Evolutionary conservation across 2,888 invertebrate species (phyloP).

Genomic region (Calameuta filiformis): DNA sequence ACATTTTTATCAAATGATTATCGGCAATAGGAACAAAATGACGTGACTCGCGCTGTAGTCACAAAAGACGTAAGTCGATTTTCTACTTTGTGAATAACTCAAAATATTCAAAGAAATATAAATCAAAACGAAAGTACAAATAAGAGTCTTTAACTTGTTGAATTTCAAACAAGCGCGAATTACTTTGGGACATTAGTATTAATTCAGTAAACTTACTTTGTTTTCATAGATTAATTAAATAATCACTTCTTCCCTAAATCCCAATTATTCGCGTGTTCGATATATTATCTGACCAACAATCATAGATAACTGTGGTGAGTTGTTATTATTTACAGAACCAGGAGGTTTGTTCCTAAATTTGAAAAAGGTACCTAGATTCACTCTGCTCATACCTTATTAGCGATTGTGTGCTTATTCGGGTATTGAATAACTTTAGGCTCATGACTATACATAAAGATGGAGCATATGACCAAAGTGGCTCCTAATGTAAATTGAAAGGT

Average conservation of each 20-base stretch:
- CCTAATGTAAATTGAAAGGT: constrained; percentile 89
- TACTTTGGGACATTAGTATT: too few relatives aligned
- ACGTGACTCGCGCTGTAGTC: too few relatives aligned
- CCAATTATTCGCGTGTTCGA: too few relatives aligned
- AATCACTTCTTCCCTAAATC: too few relatives aligned
- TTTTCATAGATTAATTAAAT: too few relatives aligned
- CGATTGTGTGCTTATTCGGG: neutral
- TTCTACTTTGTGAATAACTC: neutral
- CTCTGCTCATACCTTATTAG: constrained; percentile 44
- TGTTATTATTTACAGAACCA: constrained; percentile 6
- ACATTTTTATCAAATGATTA: neutral
- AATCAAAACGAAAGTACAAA: neutral
- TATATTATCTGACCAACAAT: neutral
- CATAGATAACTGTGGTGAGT: neutral
- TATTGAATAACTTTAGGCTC: constrained; percentile 69
- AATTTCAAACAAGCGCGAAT: too few relatives aligned
- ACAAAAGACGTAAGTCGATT: neutral
- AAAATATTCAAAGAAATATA: neutral
- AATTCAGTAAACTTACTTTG: too few relatives aligned
- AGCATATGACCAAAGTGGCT: constrained; percentile 88
- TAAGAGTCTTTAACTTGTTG: too few relatives aligned
- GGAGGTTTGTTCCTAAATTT: constrained; percentile 3
- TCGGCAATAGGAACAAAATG: neutral
- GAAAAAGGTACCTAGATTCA: constrained; percentile 14
- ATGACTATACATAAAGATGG: constrained; percentile 94